These are phyloP conservation scores for Perca schrenkii DNA, from an alignment of 2,113 vertebrate genomes.

Conservation along the genomic window DNA sequence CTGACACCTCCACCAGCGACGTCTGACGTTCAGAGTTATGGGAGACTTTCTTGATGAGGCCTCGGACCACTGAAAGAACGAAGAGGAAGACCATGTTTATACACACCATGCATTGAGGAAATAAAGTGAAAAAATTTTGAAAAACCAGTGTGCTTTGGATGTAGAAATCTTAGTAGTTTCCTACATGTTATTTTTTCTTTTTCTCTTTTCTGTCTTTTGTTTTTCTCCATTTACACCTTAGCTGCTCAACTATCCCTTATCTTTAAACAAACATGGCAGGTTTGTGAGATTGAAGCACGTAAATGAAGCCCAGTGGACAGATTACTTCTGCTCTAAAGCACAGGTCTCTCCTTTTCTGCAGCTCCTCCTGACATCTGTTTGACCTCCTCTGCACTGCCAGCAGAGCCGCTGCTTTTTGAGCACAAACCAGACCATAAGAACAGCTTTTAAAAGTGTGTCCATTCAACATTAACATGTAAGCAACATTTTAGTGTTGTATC, in stretches of 20 bases:
- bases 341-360: not conserved
- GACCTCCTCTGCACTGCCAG: not conserved
- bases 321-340: slow-evolving; percentile 3
- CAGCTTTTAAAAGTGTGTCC: not conserved
- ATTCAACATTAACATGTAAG: not conserved
- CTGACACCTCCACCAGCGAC: slow-evolving; percentile 79
- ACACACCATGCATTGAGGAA: not conserved
- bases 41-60: slow-evolving; percentile 82
- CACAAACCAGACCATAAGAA: slow-evolving; percentile 6
- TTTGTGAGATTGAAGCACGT: not conserved
- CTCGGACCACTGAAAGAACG: slow-evolving; percentile 83
- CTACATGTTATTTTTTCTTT: not conserved
- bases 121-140: not conserved
- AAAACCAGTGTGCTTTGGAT: not conserved
- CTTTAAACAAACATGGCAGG: slow-evolving; percentile 33
- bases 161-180: slow-evolving; percentile 37
- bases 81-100: not conserved
- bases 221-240: slow-evolving; percentile 46
- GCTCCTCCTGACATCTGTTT: slow-evolving; percentile 69
- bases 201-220: not conserved
- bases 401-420: slow-evolving; percentile 25
- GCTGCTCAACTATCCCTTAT: not conserved
- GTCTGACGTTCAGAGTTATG: slow-evolving; percentile 77
- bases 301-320: not conserved
- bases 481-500: too few relatives aligned